Conservation (phyloP, 2,113 vertebrate genomes). For the Phodopus roborovskii region DNA sequence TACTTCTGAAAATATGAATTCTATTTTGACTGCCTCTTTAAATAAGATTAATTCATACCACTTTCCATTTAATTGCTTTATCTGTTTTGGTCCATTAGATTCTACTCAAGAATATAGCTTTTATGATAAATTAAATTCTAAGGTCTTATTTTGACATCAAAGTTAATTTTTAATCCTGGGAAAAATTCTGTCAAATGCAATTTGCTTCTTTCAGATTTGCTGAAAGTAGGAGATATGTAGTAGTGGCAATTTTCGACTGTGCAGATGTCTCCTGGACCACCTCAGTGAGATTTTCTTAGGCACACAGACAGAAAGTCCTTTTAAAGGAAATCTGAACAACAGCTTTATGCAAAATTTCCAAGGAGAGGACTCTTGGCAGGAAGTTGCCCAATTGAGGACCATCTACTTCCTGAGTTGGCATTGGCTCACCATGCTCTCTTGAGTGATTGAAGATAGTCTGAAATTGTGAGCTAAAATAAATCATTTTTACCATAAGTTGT, state of each 20-base stretch:
- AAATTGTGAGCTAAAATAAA: background rate
- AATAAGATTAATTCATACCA: conserved; percentile 83
- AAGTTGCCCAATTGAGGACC: background rate
- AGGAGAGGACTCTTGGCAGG: background rate
- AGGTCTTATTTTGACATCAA: conserved; percentile 81
- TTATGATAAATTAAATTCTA: conserved; percentile 83
- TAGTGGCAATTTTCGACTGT: conserved; percentile 53
- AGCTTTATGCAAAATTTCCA: conserved; percentile 14
- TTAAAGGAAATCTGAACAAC: background rate
- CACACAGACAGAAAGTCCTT: background rate
- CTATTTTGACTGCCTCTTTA: conserved; percentile 78
- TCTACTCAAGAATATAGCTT: conserved; percentile 78
- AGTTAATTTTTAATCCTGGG: conserved; percentile 82
- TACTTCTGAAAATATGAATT: conserved; percentile 80
- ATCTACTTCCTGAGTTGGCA: background rate
- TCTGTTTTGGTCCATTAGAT: conserved; percentile 84
- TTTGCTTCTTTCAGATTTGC: conserved; percentile 70
- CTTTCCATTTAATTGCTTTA: conserved; percentile 83
- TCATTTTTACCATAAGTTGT: background rate
- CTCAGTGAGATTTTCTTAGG: background rate
- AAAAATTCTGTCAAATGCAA: conserved; percentile 70
- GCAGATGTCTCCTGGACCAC: conserved; percentile 28
- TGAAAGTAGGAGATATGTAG: conserved; percentile 33
- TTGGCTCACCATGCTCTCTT: background rate
- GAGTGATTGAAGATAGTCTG: background rate